phyloP scores from a whole-genome alignment of 1,140 invertebrate genomes.

The Leptestheria dahalacensis region DNA sequence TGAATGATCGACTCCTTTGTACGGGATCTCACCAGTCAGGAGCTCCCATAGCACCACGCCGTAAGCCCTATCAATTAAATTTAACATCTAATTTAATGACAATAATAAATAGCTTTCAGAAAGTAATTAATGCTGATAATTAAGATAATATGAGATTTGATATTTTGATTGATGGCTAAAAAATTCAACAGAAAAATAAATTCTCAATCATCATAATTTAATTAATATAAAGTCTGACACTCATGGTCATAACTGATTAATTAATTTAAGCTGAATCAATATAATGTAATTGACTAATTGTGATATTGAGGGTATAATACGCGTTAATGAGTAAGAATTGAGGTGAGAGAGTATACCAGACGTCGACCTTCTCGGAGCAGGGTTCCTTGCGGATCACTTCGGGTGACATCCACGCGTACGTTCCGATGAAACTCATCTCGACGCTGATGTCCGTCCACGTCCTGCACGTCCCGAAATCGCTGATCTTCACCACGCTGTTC shows the following conservation, averaged over 20 bases:
- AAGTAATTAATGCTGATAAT: conserved; percentile 5
- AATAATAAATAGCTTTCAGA: conserved; percentile 6
- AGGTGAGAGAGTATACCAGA: too few relatives aligned
- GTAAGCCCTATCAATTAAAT: conserved; percentile 55
- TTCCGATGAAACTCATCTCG: conserved; percentile 94
- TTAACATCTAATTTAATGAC: neutral
- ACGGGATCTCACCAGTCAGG: conserved; percentile 87
- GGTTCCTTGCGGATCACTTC: conserved; percentile 94
- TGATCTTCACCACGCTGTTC: conserved; percentile 85
- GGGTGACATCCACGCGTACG: conserved; percentile 98
- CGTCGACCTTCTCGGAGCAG: conserved; percentile 91
- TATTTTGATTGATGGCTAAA: neutral
- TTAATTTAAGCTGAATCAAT: too few relatives aligned
- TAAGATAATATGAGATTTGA: neutral
- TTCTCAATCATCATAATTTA: too few relatives aligned
- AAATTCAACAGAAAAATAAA: conserved; percentile 6
- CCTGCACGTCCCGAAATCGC: conserved; percentile 91
- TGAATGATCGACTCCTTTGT: conserved; percentile 89
- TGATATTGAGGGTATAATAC: too few relatives aligned
- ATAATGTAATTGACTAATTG: too few relatives aligned
- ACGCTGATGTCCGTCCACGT: conserved; percentile 91
- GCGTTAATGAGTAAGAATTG: too few relatives aligned
- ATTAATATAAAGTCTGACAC: too few relatives aligned
- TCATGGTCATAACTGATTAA: too few relatives aligned
- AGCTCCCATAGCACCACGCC: conserved; percentile 96